phyloP scores from a whole-genome alignment of 2,797 vertebrate species.

The Leptatherina wallacei region DNA sequence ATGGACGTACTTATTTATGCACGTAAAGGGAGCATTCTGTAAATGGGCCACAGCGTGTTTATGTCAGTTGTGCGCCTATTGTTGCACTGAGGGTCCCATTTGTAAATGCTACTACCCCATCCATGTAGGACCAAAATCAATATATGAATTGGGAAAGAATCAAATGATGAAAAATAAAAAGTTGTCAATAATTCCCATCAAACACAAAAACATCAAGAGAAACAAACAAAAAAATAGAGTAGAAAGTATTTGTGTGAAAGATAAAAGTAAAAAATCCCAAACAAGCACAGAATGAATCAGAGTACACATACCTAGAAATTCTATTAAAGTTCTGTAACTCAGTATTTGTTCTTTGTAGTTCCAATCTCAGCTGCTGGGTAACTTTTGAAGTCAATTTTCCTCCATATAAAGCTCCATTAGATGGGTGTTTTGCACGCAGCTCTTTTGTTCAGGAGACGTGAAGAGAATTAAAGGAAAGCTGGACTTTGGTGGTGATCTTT shows the following conservation, averaged over 20 bases:
- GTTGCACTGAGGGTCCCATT: neutral
- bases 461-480: constrained; percentile 63
- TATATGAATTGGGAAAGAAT: neutral
- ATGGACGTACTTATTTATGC: too few relatives aligned
- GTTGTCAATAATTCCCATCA: neutral
- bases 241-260: too few relatives aligned
- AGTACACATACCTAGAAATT: too few relatives aligned
- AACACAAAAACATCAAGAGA: neutral
- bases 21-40: neutral
- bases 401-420: constrained; percentile 32
- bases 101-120: neutral
- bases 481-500: constrained; percentile 44
- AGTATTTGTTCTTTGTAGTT: constrained; percentile 19
- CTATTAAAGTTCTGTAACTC: constrained; percentile 8
- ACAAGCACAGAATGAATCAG: too few relatives aligned
- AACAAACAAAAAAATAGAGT: too few relatives aligned
- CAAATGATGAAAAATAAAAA: neutral
- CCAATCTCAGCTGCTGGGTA: neutral
- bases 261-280: too few relatives aligned
- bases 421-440: constrained; percentile 29
- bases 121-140: neutral
- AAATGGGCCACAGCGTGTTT: neutral
- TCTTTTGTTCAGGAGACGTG: constrained; percentile 36
- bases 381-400: neutral
- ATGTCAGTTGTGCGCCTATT: neutral